Evolutionary conservation across 2,888 invertebrate species (phyloP), one percentile per base, ranked within the genome.

Genomic region (Plagodis dolabraria): DNA sequence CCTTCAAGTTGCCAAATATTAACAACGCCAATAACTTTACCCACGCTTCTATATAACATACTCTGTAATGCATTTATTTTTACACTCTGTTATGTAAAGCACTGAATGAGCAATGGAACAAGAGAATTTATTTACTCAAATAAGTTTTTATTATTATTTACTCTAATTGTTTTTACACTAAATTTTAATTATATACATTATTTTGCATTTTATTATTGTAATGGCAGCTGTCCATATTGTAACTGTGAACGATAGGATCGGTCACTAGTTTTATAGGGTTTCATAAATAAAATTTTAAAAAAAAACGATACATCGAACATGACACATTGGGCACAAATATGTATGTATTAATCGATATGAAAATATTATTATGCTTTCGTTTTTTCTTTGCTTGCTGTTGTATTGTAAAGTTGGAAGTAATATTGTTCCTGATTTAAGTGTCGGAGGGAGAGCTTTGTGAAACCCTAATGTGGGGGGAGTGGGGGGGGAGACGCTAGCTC

Each of bases 91-190:
- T 80, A 79, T 77, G 71, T 75, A 80, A 82, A 86, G 89, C 89
- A 89, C 86, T 89, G 90, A 87, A 89, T 83, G 91, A 92, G 90
- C 91, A 86, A 91, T 85, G 89, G 89, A 91, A 89, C 91, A 92
- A 89, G 90, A 91, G 91, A 92, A 92, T 92, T 92, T 92, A 92
- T 91, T 91, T 91, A 92, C 90, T 90, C 89, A 87, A 86, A 87
- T 92, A 89, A 89, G 89, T 88, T 90, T 87, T 88, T 83, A 71
- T 82, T 82, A 87, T 86, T 82, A 86, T 89, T 87, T 86, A 86
- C 87, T 79, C 81, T 86, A 83, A 79, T 81, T 82, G 75, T 43
- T 89, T 89, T 90, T 89, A 83, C 86, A 89, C 83, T 86, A 86
- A 90, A 90, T 81, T 77, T 77, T 70, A 74, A 65, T 75, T 76